Base-by-base conservation (phyloP, 1,140 invertebrate genomes). In the Octopus sinensis region DNA sequence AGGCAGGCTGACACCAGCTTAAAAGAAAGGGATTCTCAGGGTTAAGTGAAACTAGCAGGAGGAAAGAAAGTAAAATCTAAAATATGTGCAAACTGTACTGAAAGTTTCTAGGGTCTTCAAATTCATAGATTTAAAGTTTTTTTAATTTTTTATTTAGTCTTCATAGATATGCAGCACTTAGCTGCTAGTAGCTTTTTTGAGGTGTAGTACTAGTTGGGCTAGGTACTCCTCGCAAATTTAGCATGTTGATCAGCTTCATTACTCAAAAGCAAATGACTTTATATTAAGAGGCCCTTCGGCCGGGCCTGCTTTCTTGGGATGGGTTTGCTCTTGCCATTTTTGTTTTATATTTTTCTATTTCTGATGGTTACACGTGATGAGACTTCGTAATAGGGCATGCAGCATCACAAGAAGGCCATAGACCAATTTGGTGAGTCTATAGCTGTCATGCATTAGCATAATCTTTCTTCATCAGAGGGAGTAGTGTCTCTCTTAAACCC, bases 261-360 rank as follows among this genome's bases (percentile, higher is more conserved):
- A 76, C 51, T 73, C 51, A 80, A 80, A 82, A 73, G 73, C 53
- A 73, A 78, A 62, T 78, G 56, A 71, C 76, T 82, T 54, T 80
- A 23, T 53, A 23, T 52, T 71, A 52, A 83, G 56, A 77, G 84
- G 82, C 85, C 85, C 84, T 81, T 83, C 82, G 86, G 86, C 84
- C 79, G 86, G 86, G 84, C 86, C 86, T 76, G 71, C 77, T 73
- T 10, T 17, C 68, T 73, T 73, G 17, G 68, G 13, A 84, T 84
- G 80, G 80, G 76, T 84, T 81, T 82, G 83, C 80, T 84, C 81
- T 82, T 84, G 82, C 81, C 83, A 52, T 84, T 83, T 84, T 86
- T 84, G 78, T 84, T 82, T 54, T 76, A 73, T 73, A 73, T 73
- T n/a, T 73, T 12, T 73, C 17, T n/a, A 73, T 73, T 73, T 73